These are phyloP conservation scores for Oncorhynchus gorbuscha DNA, from an alignment of 2,113 vertebrate species.

Conservation along the genomic window DNA sequence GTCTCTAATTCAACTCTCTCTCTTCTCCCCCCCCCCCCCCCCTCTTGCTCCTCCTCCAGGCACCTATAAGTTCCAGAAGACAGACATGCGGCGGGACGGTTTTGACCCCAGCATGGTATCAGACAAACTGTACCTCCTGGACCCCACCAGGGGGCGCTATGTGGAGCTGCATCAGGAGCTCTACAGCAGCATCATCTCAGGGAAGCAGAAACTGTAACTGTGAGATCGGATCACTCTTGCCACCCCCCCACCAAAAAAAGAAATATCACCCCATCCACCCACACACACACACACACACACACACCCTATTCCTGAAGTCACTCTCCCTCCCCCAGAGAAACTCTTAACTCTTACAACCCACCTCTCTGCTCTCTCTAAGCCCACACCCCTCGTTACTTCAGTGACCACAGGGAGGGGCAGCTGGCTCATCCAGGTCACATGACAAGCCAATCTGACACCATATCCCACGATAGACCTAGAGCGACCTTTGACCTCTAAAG, in stretches of 20 bases:
- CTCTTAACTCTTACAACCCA: not conserved
- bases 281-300: slow-evolving; percentile 27
- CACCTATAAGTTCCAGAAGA: slow-evolving; percentile 96
- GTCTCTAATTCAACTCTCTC: not conserved
- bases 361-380: slow-evolving; percentile 18
- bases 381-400: slow-evolving; percentile 69
- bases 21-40: not conserved
- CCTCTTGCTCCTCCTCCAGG: slow-evolving; percentile 65
- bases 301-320: slow-evolving; percentile 16
- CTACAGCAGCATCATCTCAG: slow-evolving; percentile 80
- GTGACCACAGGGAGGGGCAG: slow-evolving; percentile 61
- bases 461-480: slow-evolving; percentile 1
- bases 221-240: slow-evolving; percentile 8
- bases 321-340: not conserved
- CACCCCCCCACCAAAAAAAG: not conserved
- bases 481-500: not conserved
- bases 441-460: slow-evolving; percentile 26
- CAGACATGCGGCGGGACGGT: slow-evolving; percentile 84
- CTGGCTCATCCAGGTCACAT: slow-evolving; percentile 11
- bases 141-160: slow-evolving; percentile 82
- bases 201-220: slow-evolving; percentile 84
- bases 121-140: slow-evolving; percentile 89
- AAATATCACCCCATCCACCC: slow-evolving; percentile 15
- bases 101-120: slow-evolving; percentile 80
- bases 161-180: slow-evolving; percentile 74